Evolutionary conservation across 1,140 invertebrate species (phyloP).

Genomic region (Calosoma granatense): DNA sequence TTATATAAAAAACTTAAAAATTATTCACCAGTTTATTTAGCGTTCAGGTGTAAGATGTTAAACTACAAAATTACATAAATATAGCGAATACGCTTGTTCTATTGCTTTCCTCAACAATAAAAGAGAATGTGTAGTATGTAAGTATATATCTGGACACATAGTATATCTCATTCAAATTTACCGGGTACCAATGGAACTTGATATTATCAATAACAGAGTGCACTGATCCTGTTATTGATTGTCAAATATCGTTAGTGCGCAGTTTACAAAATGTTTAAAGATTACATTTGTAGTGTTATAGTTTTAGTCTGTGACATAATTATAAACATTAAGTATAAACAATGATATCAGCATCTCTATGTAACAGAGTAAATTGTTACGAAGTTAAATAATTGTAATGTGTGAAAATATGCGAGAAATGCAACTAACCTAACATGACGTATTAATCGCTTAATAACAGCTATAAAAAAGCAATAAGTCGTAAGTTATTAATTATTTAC

Average conservation of each 20-base stretch:
- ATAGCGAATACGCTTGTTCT: no score
- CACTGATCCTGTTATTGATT: background rate
- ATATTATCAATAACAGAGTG: background rate
- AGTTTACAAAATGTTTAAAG: constrained; percentile 13
- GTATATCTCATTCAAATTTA: no score
- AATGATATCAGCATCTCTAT: constrained; percentile 13
- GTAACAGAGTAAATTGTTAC: constrained; percentile 3
- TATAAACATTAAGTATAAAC: constrained; percentile 15
- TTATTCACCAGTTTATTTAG: no score
- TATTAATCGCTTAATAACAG: constrained; percentile 10
- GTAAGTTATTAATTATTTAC: constrained; percentile 11
- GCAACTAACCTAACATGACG: constrained; percentile 17
- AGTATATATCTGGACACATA: no score
- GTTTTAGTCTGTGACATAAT: constrained; percentile 10
- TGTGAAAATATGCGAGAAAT: constrained; percentile 10
- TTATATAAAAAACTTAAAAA: no score
- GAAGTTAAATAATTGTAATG: constrained; percentile 12
- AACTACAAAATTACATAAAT: no score
- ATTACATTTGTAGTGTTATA: constrained; percentile 11
- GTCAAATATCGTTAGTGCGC: constrained; percentile 12
- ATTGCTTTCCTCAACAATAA: no score
- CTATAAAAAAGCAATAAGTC: constrained; percentile 11
- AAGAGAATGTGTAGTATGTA: no score
- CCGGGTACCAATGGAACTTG: no score
- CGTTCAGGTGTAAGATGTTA: no score